Evolutionary conservation across 1,140 invertebrate genomes (phyloP), one percentile per base, ranked within the genome.

Genomic region (Pseudomyrmex sp.): DNA sequence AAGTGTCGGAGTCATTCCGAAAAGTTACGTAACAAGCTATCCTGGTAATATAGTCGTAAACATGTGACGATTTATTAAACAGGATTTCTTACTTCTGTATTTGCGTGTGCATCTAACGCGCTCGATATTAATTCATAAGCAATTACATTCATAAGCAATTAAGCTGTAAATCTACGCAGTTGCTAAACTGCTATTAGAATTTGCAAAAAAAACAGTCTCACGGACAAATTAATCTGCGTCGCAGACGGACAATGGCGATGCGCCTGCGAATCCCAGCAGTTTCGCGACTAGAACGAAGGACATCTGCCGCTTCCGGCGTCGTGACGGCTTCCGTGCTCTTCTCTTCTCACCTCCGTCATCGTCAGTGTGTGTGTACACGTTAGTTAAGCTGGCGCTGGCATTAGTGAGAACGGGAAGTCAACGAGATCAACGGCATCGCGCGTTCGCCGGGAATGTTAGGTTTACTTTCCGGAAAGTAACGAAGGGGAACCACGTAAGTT

Each of bases 381-480:
- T 54, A 23, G 18, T 59, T 58, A 18, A 35, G 72, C 56, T 61
- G 56, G 58, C 58, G 12, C 13, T 13, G 61, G 54, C 65, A 9
- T 52, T 58, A 72, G 63, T 83, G 76, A 35, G 65, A 80, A 70
- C 76, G 56, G 63, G 63, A 69, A 70, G 35, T 54, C 61, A 35
- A 61, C 23, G 54, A 59, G 76, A 75, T 82, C 79, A 82, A 82
- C 59, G 69, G 58, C 79, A 75, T 58, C 52, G 63, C 52, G 35
- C 52, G 35, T 82, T 82, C 70, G 48, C 70, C 15, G 70, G 5
- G 79, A 82, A 82, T 82, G 46, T 69, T 58, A 54, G 58, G n/a
- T 75, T 35, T 52, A 70, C 35, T 82, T 75, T 82, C 72, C 70
- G 62, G 70, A n/a, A 74, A 58, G 61, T 75, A 82, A 74, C 79